Percentiles rank a stretch among this genome's conserved stretches.
Evolutionary conservation across 2,797 vertebrate genomes (phyloP).

Genomic region (Coendou prehensilis): DNA sequence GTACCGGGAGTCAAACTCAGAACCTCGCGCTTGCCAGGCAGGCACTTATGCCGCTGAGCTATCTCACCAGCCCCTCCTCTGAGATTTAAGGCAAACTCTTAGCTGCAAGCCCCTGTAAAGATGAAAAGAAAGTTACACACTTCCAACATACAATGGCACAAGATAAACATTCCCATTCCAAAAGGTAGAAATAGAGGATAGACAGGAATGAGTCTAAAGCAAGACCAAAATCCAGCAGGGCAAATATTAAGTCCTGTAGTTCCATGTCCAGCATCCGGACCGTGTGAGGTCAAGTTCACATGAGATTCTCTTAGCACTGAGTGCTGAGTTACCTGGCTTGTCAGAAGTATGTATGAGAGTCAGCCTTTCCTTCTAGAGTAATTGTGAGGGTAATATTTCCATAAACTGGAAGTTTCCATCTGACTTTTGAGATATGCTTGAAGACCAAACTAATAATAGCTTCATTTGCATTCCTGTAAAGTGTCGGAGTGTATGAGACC

Average conservation of each 20-base stretch:
- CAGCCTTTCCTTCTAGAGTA: not conserved
- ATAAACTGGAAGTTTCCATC: constrained; percentile 72
- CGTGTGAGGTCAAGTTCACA: not conserved
- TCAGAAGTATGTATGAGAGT: not conserved
- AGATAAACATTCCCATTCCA: not conserved
- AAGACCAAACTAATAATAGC: constrained; percentile 33
- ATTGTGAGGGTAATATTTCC: constrained; percentile 68
- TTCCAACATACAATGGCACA: not conserved
- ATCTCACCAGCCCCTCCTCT: not conserved
- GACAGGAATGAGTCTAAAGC: not conserved
- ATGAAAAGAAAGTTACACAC: not conserved
- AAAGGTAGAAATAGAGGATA: not conserved
- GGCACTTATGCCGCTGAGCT: too few species aligned
- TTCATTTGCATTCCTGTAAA: not conserved
- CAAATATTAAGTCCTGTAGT: not conserved
- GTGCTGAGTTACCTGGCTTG: not conserved
- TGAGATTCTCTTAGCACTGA: not conserved
- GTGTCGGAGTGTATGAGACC: not conserved
- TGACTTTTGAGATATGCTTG: not conserved
- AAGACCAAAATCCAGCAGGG: not conserved
- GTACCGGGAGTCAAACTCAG: too few species aligned
- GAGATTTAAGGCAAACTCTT: not conserved
- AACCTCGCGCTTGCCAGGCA: too few species aligned
- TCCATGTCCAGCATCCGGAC: not conserved
- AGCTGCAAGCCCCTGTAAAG: not conserved